phyloP scores from a whole-genome alignment of 1,140 invertebrate genomes.

The Saxidomus purpurata region DNA sequence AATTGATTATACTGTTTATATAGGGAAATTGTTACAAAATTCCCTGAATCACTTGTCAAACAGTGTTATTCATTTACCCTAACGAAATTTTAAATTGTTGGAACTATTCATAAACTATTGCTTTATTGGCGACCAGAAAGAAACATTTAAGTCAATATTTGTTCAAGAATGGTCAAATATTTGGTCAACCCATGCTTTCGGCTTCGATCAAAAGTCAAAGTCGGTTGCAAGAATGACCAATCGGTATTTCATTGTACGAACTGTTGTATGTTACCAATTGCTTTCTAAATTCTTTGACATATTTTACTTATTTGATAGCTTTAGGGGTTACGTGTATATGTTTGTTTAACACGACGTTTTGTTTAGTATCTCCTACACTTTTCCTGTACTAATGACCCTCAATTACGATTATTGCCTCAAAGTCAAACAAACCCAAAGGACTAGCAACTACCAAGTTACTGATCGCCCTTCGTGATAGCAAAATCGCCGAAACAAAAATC shows the following conservation, averaged over 20 bases:
- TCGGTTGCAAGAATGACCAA: conserved; percentile 1
- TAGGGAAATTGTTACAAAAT: not conserved
- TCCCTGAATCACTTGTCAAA: conserved; percentile 52
- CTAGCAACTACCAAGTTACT: not conserved
- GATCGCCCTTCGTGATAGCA: not conserved
- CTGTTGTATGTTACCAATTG: not conserved
- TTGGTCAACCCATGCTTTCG: conserved; percentile 26
- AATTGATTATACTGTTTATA: not conserved
- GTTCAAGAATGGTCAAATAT: conserved; percentile 57
- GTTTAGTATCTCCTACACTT: conserved; percentile 36
- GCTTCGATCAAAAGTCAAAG: conserved; percentile 3
- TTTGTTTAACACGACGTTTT: conserved; percentile 38
- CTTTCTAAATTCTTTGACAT: not conserved
- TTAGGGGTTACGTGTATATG: not conserved
- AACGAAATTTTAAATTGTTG: conserved; percentile 15
- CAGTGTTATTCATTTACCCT: conserved; percentile 33
- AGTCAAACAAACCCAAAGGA: conserved; percentile 21
- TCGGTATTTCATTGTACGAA: not conserved
- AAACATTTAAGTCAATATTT: conserved; percentile 60
- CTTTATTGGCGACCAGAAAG: conserved; percentile 22
- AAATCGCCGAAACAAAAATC: not conserved
- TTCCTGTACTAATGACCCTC: conserved; percentile 21
- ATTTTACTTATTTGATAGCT: conserved; percentile 5
- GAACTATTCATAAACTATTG: conserved; percentile 27
- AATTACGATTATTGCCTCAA: conserved; percentile 32